A percentile compares a stretch with the other conserved stretches of the same genome.
These are phyloP conservation scores for Rhegmatorhina hoffmannsi DNA, from an alignment of 2,113 vertebrate genomes.

Conservation along the genomic window DNA sequence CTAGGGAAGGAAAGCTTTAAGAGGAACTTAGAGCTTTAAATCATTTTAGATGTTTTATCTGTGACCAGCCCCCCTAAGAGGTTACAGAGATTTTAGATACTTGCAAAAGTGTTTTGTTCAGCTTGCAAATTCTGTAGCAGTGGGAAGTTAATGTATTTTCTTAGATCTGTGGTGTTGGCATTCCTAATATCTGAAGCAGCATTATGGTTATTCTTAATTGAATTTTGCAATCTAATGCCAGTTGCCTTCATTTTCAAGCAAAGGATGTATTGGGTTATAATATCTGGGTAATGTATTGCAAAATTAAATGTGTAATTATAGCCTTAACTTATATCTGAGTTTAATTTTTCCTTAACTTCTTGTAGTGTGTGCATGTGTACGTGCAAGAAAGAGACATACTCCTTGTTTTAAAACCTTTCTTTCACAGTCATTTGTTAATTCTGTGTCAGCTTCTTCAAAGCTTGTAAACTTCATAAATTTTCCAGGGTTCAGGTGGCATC, in stretches of 20 bases:
- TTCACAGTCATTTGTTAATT: background rate
- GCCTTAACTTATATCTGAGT: background rate
- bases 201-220: background rate
- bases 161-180: background rate
- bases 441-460: background rate
- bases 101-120: background rate
- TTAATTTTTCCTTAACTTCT: background rate
- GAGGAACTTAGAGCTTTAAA: background rate
- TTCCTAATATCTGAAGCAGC: conserved; percentile 1
- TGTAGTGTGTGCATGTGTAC: rapidly evolving
- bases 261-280: background rate
- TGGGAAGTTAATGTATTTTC: conserved; percentile 16
- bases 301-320: conserved; percentile 23
- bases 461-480: background rate
- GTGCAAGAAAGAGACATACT: background rate
- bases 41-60: background rate
- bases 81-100: background rate
- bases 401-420: background rate
- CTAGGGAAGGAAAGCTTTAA: background rate
- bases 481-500: background rate
- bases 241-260: conserved; percentile 15
- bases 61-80: background rate
- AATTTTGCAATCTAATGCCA: background rate
- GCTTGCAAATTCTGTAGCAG: background rate
- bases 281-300: conserved; percentile 10